A percentile compares a stretch with the other conserved stretches of the same genome.
Conservation (phyloP, 1,140 invertebrate species). For the Lepidurus arcticus region DNA sequence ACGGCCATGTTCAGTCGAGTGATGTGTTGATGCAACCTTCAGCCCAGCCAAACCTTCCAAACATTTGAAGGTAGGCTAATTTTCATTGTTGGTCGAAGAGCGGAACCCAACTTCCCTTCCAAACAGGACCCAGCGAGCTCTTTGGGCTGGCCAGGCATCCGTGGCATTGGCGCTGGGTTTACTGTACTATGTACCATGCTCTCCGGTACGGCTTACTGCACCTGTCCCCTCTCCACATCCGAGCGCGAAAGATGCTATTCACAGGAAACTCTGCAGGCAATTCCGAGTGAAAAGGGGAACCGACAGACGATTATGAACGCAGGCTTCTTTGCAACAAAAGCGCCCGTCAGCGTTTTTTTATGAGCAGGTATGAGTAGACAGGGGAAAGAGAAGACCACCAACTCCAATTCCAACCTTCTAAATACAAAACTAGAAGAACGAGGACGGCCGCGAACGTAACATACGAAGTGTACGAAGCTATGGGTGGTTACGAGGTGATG, state of each 20-base stretch:
- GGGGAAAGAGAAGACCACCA: not conserved
- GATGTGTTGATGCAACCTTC: no score
- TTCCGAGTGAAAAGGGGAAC: conserved; percentile 9
- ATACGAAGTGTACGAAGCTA: not conserved
- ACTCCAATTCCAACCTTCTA: not conserved
- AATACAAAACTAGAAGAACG: not conserved
- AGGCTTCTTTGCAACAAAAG: not conserved
- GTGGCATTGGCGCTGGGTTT: not conserved
- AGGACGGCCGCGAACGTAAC: not conserved
- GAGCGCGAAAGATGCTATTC: conserved; percentile 10
- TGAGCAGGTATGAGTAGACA: no score
- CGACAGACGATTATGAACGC: conserved; percentile 10
- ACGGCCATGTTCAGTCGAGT: no score
- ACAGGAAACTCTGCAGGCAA: conserved; percentile 17
- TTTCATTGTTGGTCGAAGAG: not conserved
- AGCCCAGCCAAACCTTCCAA: not conserved
- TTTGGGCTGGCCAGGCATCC: not conserved
- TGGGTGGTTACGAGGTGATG: not conserved
- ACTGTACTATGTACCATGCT: not conserved
- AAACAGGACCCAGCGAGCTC: not conserved
- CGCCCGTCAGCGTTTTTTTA: conserved; percentile 3
- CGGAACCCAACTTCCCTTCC: conserved; percentile 6
- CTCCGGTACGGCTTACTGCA: not conserved
- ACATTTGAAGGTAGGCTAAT: not conserved
- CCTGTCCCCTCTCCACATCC: conserved; percentile 20